Percentiles rank a stretch among this genome's conserved stretches.
phyloP scores from a whole-genome alignment of 2,888 invertebrate genomes.

The Trachelus iudaicus region DNA sequence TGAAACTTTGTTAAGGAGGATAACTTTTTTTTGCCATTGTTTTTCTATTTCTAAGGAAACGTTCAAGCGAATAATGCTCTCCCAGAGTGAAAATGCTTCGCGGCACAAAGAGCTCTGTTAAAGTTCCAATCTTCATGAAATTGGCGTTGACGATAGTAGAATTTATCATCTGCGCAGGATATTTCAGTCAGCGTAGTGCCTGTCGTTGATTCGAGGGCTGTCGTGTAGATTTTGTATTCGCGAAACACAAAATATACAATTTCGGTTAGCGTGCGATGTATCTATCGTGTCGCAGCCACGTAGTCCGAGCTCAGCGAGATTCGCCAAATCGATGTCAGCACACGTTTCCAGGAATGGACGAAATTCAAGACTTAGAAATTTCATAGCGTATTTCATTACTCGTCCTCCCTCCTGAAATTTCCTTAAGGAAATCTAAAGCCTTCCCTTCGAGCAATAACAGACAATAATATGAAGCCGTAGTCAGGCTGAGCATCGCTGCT shows the following conservation, averaged over 20 bases:
- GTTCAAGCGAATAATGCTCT: background rate
- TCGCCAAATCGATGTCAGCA: background rate
- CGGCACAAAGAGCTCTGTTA: background rate
- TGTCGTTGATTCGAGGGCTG: too few species aligned
- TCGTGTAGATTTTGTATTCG: background rate
- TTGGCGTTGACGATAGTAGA: background rate
- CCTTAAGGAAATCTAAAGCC: background rate
- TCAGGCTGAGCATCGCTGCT: slow-evolving; percentile 17
- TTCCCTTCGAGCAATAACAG: slow-evolving; percentile 20
- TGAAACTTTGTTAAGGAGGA: background rate
- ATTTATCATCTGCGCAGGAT: background rate
- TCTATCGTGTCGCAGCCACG: background rate
- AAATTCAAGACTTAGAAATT: background rate
- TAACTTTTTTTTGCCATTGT: background rate
- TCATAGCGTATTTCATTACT: background rate
- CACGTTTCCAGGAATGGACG: background rate
- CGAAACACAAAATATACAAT: background rate
- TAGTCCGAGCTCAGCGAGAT: background rate
- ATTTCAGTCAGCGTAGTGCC: too few species aligned
- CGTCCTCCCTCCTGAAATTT: background rate
- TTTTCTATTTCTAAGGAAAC: background rate
- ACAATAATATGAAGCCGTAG: slow-evolving; percentile 41
- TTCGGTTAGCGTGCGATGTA: background rate
- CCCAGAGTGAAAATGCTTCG: background rate
- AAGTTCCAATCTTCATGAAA: background rate